Evolutionary conservation across 2,888 invertebrate genomes (phyloP).

Genomic region (Epirrita christyi): DNA sequence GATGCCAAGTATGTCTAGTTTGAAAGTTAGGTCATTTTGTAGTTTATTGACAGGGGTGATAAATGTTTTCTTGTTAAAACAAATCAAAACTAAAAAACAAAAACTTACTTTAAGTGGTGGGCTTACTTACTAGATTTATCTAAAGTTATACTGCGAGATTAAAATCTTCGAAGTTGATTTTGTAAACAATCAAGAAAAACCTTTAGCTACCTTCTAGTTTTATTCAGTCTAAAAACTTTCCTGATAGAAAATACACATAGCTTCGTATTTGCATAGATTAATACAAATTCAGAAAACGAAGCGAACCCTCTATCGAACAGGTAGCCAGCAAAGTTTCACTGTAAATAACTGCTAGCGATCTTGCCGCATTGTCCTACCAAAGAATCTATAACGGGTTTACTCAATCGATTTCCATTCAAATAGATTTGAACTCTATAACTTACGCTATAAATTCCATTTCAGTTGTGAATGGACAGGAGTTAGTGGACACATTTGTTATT

Average conservation of each 20-base stretch:
- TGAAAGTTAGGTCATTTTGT: conserved; percentile 8
- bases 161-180: neutral
- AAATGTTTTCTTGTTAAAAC: too few relatives aligned
- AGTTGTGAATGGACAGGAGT: conserved; percentile 28
- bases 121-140: too few relatives aligned
- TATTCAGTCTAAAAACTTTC: conserved; percentile 16
- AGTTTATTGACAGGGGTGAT: neutral
- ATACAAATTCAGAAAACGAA: conserved; percentile 23
- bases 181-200: neutral
- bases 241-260: conserved; percentile 30
- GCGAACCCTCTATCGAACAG: conserved; percentile 17
- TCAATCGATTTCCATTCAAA: conserved; percentile 37
- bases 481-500: conserved; percentile 38
- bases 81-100: too few relatives aligned
- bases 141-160: neutral
- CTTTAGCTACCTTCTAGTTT: conserved; percentile 8
- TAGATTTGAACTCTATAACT: conserved; percentile 43
- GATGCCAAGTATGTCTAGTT: conserved; percentile 23
- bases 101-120: too few relatives aligned
- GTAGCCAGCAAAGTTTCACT: conserved; percentile 36
- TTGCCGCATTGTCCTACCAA: conserved; percentile 37
- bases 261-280: conserved; percentile 32
- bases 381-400: conserved; percentile 27
- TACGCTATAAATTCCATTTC: conserved; percentile 33
- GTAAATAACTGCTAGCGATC: conserved; percentile 40